These are phyloP conservation scores for Setophaga kirtlandii DNA, from an alignment of 2,113 vertebrate species.

Conservation along the genomic window DNA sequence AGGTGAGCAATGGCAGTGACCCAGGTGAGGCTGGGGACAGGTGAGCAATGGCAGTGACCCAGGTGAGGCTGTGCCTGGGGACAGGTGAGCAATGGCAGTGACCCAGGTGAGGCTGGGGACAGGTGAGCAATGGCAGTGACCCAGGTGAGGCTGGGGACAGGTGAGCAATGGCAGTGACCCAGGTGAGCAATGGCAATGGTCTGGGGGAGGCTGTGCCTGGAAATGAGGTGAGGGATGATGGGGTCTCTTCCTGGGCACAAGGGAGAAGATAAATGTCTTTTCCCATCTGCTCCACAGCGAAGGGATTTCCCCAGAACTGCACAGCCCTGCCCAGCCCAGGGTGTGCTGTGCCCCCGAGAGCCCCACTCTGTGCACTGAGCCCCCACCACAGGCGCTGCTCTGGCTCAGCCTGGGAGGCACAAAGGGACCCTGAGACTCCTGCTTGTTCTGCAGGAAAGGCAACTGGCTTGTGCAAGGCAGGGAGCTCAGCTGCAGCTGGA, in stretches of 20 bases:
- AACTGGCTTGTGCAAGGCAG: too few relatives aligned
- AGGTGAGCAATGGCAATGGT: too few relatives aligned
- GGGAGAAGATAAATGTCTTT: background rate
- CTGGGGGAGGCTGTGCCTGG: background rate
- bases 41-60: too few relatives aligned
- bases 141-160: background rate
- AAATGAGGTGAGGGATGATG: background rate
- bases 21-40: too few relatives aligned
- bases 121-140: background rate
- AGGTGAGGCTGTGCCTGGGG: too few relatives aligned
- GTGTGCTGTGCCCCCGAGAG: rapidly evolving
- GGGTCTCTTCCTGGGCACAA: rapidly evolving
- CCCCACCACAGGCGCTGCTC: background rate
- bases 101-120: background rate
- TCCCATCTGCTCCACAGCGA: background rate
- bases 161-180: too few relatives aligned
- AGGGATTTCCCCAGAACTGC: background rate
- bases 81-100: background rate
- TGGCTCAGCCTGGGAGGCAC: background rate
- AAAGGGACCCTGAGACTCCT: rapidly evolving
- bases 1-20: too few relatives aligned
- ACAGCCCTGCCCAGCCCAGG: background rate
- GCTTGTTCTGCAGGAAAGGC: background rate
- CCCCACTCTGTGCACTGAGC: rapidly evolving
- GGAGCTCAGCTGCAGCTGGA: background rate